Evolutionary conservation across 1,140 invertebrate genomes (phyloP).

Genomic region (Penaeus japonicus): DNA sequence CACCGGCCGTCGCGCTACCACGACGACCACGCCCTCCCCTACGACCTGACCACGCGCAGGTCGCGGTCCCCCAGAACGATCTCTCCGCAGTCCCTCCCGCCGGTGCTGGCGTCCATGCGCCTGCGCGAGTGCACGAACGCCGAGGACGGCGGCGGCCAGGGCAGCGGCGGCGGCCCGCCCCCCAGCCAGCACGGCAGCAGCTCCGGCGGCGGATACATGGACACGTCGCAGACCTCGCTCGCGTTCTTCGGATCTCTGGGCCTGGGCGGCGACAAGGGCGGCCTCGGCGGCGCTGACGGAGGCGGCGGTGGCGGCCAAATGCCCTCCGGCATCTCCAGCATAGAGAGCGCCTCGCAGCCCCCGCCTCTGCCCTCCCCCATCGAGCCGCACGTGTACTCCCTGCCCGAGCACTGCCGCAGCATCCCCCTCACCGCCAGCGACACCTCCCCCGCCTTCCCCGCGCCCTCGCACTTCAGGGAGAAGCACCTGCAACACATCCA

Average conservation of each 20-base stretch:
- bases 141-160: slow-evolving; percentile 46
- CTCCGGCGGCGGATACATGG: slow-evolving; percentile 27
- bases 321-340: neutral
- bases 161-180: slow-evolving; percentile 34
- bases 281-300: slow-evolving; percentile 42
- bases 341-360: slow-evolving; percentile 63
- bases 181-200: slow-evolving; percentile 29
- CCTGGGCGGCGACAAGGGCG: slow-evolving; percentile 40
- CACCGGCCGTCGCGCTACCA: slow-evolving; percentile 58
- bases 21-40: slow-evolving; percentile 31
- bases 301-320: slow-evolving; percentile 34
- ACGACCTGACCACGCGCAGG: slow-evolving; percentile 43
- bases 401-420: slow-evolving; percentile 67
- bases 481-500: slow-evolving; percentile 63
- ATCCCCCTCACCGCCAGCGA: slow-evolving; percentile 60
- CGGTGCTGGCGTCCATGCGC: slow-evolving; percentile 31
- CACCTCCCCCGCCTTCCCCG: slow-evolving; percentile 62
- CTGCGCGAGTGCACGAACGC: slow-evolving; percentile 40
- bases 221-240: slow-evolving; percentile 29
- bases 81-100: slow-evolving; percentile 39
- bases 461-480: slow-evolving; percentile 59
- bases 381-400: slow-evolving; percentile 73
- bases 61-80: slow-evolving; percentile 19
- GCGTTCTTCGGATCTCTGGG: slow-evolving; percentile 37
- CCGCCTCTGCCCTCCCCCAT: slow-evolving; percentile 69